Evolutionary conservation across 2,888 invertebrate species (phyloP), one percentile per base, ranked within the genome.

Genomic region (Spatulosminthurus flaviceps): DNA sequence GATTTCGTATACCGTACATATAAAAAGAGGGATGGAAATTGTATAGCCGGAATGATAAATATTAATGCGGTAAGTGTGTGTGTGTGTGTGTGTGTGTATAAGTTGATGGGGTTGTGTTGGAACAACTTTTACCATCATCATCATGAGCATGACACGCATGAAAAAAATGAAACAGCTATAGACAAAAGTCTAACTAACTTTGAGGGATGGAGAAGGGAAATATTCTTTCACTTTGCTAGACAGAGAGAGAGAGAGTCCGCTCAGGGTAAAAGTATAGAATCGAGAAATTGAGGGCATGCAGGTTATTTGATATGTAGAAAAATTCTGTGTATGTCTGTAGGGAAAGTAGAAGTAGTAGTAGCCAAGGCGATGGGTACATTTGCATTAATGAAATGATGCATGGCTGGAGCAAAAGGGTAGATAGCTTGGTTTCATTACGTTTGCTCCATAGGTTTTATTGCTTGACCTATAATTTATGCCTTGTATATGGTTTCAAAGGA

Each of bases 381-480:
- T 75, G 64, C 64, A 64, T 64, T 76, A 76, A 76, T 76, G 66
- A 66, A 41, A 76, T 76, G 75, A 66, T 76, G 24, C 66, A 76
- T 76, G 75, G 41, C 61, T 42, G 29, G 42, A 26, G 71, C 42
- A 71, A 22, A 51, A 22, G 41, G 29, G 61, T 74, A 51, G 61
- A 43, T 61, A 61, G 74, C 24, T 72, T 43, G 26, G 42, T 72
- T 72, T 51, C 51, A 51, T 51, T 51, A 51, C 51, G 51, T 51
- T 51, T 51, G 51, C 51, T n/a, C 51, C 51, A 51, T 51, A 19
- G 16, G 51, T 51, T 51, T 51, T 51, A 51, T 51, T 51, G 51
- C 51, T 51, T 51, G 51, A 19, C 51, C 51, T 51, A 51, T 51
- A n/a, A 51, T 51, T 51, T 19, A 34, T 34, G 34, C 9, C 4